Evolutionary conservation across 2,888 invertebrate species (phyloP), one percentile per base, ranked within the genome.

Genomic region (Diloba caeruleocephala): DNA sequence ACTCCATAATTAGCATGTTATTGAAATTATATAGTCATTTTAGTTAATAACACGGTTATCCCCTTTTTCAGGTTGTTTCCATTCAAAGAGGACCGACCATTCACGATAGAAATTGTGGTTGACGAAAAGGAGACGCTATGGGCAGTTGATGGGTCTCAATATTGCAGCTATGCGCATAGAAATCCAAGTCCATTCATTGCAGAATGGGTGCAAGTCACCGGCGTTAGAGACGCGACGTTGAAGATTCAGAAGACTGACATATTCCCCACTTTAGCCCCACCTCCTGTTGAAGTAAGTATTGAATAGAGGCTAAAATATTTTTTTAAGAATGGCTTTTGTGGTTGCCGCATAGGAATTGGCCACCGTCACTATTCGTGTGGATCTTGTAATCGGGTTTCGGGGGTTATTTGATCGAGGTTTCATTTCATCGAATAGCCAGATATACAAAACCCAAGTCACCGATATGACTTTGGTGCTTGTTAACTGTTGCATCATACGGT

Each of bases 141-240:
- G 72, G 95, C 96, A 0, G 92, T 97, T 14, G 96, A 97, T 81
- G 97, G 96, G 0, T 93, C 94, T 62, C 96, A 97, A 78, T 96
- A 96, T 81, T 96, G 97, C 78, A 94, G 94, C 32, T 97, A 94
- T 79, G 78, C 87, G 3, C 97, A 97, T 80, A 93, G 96, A 1
- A 80, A 55, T 36, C 93, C 92, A 1, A 83, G 79, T 42, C 79
- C 85, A 0, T 59, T 88, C 10, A 57, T 52, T 1, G 91, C 88
- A 0, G 64, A 65, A 23, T 92, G 95, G 84, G 82, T 96, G 41
- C 95, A 96, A 29, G 90, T 94, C 48, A 91, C 96, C 5, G 94
- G 93, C 23, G 81, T 93, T 6, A 79, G 96, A 44, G 95, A 96
- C 74, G 94, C 97, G 1, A 88, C 94, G 32, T 95, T 97, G 13